Base-by-base conservation (phyloP, 2,113 vertebrate species). In the Micromys minutus region DNA sequence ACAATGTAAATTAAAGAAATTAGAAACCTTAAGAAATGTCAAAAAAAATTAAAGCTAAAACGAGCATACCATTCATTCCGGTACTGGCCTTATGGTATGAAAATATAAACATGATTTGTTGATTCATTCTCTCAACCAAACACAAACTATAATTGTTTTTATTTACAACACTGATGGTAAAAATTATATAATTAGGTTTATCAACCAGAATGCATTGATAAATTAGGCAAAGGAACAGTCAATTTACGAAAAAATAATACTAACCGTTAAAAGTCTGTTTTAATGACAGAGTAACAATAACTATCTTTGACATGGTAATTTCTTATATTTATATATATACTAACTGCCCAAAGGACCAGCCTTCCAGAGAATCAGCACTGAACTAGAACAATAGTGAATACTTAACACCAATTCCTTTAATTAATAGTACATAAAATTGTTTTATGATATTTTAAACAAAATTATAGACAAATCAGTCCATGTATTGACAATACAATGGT, bases 371-470 rank as follows among this genome's bases (percentile, higher is more conserved):
- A 5, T 92, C 45, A 55, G 42, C 19, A 24, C 15, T 34, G 1
- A 42, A 6, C 42, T 74, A 1, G 13, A 83, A 84, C 34, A 87
- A 67, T 11, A 63, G 22, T 69, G 36, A 21, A 61, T 83, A 26
- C 65, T 90, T 26, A 84, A 45, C 52, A 79, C 15, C 45, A 24
- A 65, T 13, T 0, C 42, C 2, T 87, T 90, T 81, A 65, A 57
- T 71, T 77, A 87, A 55, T 9, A 89, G 31, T 39, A 77, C 24
- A 89, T 50, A 59, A 72, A 90, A 61, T 21, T 77, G 21, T 69
- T 87, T 45, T 61, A 71, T 90, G 31, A 94, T 55, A 84, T 92
- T 93, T 94, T 87, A 22, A 94, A 74, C n/a, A 74, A 91, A 96
- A 89, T 63, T 91, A 55, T 71, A 16, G 21, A 61, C 63, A 92